Evolutionary conservation across 2,797 vertebrate genomes (phyloP).

Genomic region (Halcyon smyrnensis): DNA sequence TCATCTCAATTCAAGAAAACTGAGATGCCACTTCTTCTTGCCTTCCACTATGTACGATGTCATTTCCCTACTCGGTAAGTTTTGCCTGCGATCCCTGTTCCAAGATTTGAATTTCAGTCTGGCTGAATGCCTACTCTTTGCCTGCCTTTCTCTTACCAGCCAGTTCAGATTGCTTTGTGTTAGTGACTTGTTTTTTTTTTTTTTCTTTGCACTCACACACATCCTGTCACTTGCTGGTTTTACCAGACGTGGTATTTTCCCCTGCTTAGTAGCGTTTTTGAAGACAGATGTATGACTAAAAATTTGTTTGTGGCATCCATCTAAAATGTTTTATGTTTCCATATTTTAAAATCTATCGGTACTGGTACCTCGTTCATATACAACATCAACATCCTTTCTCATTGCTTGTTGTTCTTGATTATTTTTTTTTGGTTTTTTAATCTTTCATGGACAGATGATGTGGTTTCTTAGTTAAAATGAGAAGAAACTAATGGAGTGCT

Average conservation of each 20-base stretch:
- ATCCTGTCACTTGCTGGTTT: not conserved
- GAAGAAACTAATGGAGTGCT: not conserved
- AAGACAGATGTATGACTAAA: not conserved
- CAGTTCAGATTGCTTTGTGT: not conserved
- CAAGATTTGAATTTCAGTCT: not conserved
- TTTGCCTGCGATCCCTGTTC: not conserved
- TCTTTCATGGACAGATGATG: not conserved
- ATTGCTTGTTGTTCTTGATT: not conserved
- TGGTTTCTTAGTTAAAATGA: not conserved
- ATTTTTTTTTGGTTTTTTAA: not conserved
- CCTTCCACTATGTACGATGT: not conserved
- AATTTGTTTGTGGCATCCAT: not conserved
- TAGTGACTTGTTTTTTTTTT: not conserved
- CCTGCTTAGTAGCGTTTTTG: not conserved
- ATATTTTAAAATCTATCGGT: not conserved
- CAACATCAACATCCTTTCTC: not conserved
- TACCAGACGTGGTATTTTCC: not conserved
- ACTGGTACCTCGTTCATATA: not conserved
- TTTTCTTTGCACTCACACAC: not conserved
- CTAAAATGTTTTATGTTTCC: not conserved
- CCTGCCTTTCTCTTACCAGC: not conserved
- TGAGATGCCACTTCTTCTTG: not conserved
- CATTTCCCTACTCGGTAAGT: accelerated
- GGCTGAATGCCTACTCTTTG: not conserved
- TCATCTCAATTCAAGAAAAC: slow-evolving; percentile 13